Evolutionary conservation across 2,888 invertebrate species (phyloP), one percentile per base, ranked within the genome.

Genomic region (Papilio gigon): DNA sequence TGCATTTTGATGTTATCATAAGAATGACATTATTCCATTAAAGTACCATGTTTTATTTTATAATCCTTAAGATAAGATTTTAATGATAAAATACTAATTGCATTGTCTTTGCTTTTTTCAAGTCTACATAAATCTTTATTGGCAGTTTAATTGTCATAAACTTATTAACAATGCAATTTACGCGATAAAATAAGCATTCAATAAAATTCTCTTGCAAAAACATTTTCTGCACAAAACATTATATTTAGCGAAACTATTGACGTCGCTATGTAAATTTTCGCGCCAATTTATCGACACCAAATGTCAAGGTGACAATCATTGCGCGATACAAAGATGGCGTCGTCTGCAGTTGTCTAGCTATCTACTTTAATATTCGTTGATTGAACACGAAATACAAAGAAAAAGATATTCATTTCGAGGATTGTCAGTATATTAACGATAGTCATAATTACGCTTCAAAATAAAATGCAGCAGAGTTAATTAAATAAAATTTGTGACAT

Each of bases 231-330:
- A 4, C 20, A 47, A 33, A 47, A 22, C 5, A 47, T 22, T 11
- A 17, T 6, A 17, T 50, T 50, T 25, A 5, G 25, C n/a, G 27
- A 50, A n/a, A n/a, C n/a, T n/a, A 50, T 50, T 22, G 12, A 3
- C 3, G 27, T 27, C 12, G 20, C 9, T 11, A 22, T 53, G 53
- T 30, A 27, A 53, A 53, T 53, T 58, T 37, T 64, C 40, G 53
- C 64, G 69, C 65, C 60, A 50, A 64, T 65, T 59, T 61, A 40
- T 20, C 30, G n/a, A 50, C 50, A 37, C 33, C 33, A 61, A 67
- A 61, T 67, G 53, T 61, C 67, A 67, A 67, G 67, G 67, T 53
- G 11, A 14, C 50, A 53, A 44, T 59, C 8, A 40, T 53, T 67
- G 37, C 61, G 33, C 20, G 53, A 20, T 11, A 33, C 30, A 53